Conservation (phyloP, 1,140 invertebrate species). For the Penaeus vannamei region DNA sequence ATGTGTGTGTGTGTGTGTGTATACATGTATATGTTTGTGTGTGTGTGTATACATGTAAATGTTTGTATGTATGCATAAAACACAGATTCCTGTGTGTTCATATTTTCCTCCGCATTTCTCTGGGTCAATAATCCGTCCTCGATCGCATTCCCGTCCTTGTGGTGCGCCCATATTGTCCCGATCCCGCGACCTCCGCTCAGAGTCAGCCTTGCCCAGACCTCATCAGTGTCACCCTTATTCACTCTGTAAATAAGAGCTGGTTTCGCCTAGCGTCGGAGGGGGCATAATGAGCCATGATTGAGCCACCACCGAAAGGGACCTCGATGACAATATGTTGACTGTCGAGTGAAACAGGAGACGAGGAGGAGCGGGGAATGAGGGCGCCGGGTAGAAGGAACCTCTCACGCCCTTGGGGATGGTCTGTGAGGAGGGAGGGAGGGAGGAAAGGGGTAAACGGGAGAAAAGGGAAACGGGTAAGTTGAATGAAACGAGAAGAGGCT, state of each 20-base stretch:
- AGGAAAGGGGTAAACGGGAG: neutral
- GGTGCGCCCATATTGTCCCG: too few relatives aligned
- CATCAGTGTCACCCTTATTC: neutral
- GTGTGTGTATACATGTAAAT: neutral
- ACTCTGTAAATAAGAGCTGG: neutral
- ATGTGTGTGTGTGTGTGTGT: neutral
- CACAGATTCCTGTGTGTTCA: conserved; percentile 9
- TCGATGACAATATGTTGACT: conserved; percentile 42
- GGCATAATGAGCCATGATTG: conserved; percentile 28
- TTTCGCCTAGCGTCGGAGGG: neutral
- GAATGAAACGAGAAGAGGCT: neutral
- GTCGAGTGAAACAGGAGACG: conserved; percentile 41
- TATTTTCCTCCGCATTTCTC: neutral
- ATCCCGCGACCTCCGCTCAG: too few relatives aligned
- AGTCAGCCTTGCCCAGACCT: too few relatives aligned
- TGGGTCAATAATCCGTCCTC: neutral
- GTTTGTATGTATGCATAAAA: neutral
- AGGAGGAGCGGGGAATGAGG: conserved; percentile 30
- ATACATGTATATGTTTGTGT: neutral
- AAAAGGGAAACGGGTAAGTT: neutral
- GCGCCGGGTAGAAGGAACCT: neutral
- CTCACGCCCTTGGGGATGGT: neutral
- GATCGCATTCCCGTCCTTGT: too few relatives aligned
- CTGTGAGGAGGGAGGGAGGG: neutral
- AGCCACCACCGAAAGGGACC: conserved; percentile 14